Base-by-base conservation (phyloP, 1,140 invertebrate species). In the Melitaea cinxia region DNA sequence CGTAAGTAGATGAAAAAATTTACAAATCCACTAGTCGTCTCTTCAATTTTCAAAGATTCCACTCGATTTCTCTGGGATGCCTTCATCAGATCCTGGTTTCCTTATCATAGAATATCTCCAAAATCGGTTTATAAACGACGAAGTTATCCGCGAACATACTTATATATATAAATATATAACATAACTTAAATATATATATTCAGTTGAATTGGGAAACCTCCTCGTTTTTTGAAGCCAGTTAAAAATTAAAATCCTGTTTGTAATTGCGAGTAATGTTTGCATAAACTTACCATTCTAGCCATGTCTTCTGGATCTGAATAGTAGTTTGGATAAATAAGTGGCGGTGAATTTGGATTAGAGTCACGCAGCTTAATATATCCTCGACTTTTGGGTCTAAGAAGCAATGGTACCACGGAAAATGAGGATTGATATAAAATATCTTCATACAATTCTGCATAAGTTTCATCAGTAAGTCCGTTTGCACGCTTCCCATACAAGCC, bases 251-350 rank as follows among this genome's bases (percentile, higher is more conserved):
- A 33, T 33, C n/a, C 0, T n/a, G 30, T 33, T 39, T 14, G 5
- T 1, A 2, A 42, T 45, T 21, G 15, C 21, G 17, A 28, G 7
- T 33, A 33, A 19, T 28, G 21, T 21, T 9, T 7, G 10, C 17
- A 17, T 5, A 7, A 23, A 78, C 89, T 89, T 83, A 96, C 94
- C 83, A 96, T 82, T 42, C 94, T 85, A 72, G 94, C 92, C 9
- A 96, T 82, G 75, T 97, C 96, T 7, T 93, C 80, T 0, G 93
- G 93, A 85, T 96, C 89, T 0, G 93, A 83, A 47, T 95, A 95
- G 80, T 97, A 98, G 76, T 96, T 96, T 0, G 97, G 95, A 80
- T 95, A 94, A 30, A 98, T 96, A 4, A 93, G 80, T 0, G 97
- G 97, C 72, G 95, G 93, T 0, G 94, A 91, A 15, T 91, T 83